Evolutionary conservation across 2,797 vertebrate genomes (phyloP).

Genomic region (Oceanodroma leucorhoa): DNA sequence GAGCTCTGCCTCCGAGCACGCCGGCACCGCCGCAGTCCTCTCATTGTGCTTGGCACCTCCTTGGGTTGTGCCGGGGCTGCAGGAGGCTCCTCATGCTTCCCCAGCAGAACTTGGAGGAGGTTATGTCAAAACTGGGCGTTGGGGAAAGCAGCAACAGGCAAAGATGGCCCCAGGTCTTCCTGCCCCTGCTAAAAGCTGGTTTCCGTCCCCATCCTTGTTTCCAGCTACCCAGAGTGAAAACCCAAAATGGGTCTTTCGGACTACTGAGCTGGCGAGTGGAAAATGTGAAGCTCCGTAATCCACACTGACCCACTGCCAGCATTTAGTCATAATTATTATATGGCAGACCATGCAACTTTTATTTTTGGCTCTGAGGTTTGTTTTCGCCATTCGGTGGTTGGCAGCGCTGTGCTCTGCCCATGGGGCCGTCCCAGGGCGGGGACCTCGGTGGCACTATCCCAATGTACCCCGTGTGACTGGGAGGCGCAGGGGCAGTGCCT

Average conservation of each 20-base stretch:
- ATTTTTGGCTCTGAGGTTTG: neutral
- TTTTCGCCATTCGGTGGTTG: neutral
- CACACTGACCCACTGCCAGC: neutral
- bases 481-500: neutral
- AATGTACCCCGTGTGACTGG: neutral
- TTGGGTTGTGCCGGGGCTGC: neutral
- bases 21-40: rapidly evolving
- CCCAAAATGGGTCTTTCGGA: neutral
- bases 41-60: no score
- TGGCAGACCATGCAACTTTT: neutral
- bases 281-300: neutral
- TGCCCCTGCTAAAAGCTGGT: neutral
- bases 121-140: neutral
- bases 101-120: neutral
- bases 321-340: neutral
- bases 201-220: neutral
- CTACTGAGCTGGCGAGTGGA: neutral
- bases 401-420: neutral
- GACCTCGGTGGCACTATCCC: neutral
- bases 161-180: neutral
- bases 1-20: neutral
- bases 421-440: neutral
- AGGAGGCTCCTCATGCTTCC: neutral
- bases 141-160: neutral
- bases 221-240: neutral